Percentiles rank a stretch among this genome's conserved stretches.
Conservation (phyloP, 2,888 invertebrate species). For the Amphipoea lucens region DNA sequence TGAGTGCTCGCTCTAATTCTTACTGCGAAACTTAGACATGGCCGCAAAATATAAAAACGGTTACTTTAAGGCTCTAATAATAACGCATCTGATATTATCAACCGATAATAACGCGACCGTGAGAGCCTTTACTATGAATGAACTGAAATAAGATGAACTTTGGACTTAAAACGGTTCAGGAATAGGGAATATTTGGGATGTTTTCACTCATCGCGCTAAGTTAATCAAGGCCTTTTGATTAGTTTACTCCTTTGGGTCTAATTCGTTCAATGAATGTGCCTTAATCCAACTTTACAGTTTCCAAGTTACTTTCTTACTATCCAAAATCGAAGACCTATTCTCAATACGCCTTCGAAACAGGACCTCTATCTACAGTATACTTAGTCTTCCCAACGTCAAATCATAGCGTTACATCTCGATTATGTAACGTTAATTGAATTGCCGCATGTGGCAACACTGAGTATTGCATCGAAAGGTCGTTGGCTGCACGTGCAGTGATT, state of each 20-base stretch:
- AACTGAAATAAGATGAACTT: background rate
- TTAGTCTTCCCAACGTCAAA: constrained; percentile 43
- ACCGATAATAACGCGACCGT: background rate
- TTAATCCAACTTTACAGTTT: background rate
- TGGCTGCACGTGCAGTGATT: constrained; percentile 55
- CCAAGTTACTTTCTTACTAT: background rate
- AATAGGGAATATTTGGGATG: background rate
- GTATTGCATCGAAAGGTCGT: constrained; percentile 54
- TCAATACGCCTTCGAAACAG: background rate
- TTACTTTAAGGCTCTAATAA: background rate
- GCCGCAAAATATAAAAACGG: background rate
- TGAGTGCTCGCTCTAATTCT: constrained; percentile 13
- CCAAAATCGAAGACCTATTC: background rate
- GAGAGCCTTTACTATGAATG: background rate
- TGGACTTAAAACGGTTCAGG: background rate
- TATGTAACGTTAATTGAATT: constrained; percentile 59
- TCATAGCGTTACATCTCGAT: constrained; percentile 56
- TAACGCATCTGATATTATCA: too few species aligned
- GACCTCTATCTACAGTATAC: constrained; percentile 2
- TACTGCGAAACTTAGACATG: background rate
- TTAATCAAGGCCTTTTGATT: background rate
- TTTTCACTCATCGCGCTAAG: background rate
- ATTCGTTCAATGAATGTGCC: background rate
- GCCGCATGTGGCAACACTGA: constrained; percentile 46
- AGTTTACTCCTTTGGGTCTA: background rate